Evolutionary conservation across 2,113 vertebrate species (phyloP).

Genomic region (Leucosticte australis): DNA sequence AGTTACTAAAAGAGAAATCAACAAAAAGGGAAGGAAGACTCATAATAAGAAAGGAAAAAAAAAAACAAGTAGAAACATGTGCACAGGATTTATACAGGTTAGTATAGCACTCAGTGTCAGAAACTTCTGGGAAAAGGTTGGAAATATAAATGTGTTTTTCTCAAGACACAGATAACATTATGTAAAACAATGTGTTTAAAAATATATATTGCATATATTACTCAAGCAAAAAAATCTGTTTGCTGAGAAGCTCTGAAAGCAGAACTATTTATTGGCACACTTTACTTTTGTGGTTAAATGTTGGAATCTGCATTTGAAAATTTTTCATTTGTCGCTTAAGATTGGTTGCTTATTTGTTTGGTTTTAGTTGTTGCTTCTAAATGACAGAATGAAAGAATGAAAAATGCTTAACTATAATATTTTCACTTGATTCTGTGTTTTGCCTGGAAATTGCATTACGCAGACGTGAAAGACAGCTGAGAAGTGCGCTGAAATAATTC

Average conservation of each 20-base stretch:
- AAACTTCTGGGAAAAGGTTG: not conserved
- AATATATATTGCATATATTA: not conserved
- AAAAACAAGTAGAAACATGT: not conserved
- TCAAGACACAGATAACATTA: not conserved
- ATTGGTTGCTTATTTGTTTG: not conserved
- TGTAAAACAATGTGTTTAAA: not conserved
- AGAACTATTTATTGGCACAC: not conserved
- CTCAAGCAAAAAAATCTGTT: not conserved
- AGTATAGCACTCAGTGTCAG: not conserved
- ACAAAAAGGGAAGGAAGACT: not conserved
- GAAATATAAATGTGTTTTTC: not conserved
- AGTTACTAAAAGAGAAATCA: not conserved
- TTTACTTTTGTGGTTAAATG: not conserved
- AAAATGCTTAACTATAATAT: not conserved
- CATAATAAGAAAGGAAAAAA: not conserved
- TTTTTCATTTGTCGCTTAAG: not conserved
- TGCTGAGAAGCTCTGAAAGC: not conserved
- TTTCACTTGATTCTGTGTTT: not conserved
- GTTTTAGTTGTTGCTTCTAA: not conserved
- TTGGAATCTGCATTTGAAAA: not conserved
- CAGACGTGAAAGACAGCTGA: not conserved
- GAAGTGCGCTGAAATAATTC: not conserved
- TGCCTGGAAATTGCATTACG: not conserved
- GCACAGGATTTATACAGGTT: not conserved
- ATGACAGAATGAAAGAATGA: not conserved